These are phyloP conservation scores for Oryctolagus cuniculus DNA, from an alignment of 2,113 vertebrate genomes.

Conservation along the genomic window DNA sequence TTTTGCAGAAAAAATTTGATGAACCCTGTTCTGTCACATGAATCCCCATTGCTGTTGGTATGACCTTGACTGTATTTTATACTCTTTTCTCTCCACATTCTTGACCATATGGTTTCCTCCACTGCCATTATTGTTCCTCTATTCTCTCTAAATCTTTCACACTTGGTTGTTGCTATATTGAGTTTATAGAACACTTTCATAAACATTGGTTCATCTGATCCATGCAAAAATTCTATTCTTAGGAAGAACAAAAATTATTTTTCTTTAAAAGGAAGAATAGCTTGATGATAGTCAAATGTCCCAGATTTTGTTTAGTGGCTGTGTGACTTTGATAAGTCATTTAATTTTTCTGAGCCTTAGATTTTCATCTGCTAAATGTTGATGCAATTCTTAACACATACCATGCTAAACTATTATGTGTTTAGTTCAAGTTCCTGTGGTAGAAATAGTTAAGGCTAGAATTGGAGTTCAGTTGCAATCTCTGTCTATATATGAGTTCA, in stretches of 20 bases:
- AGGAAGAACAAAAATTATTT: not conserved
- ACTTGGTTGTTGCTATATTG: not conserved
- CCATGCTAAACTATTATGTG: not conserved
- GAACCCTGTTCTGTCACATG: not conserved
- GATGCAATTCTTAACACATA: not conserved
- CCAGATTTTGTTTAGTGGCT: not conserved
- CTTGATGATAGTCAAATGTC: not conserved
- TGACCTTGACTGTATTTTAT: not conserved
- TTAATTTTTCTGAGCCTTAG: not conserved
- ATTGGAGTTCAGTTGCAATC: not conserved
- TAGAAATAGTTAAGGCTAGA: not conserved
- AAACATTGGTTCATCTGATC: not conserved
- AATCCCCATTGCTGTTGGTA: not conserved
- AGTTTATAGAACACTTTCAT: not conserved
- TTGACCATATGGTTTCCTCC: not conserved
- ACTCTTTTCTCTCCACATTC: not conserved
- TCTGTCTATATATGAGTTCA: not conserved
- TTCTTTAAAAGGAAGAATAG: too few relatives aligned
- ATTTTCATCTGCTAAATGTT: not conserved
- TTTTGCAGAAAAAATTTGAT: conserved; percentile 14
- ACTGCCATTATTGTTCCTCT: not conserved
- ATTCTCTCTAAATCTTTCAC: not conserved
- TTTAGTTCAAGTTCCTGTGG: not conserved
- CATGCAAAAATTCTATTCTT: conserved; percentile 25
- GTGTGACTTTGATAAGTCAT: not conserved